These are phyloP conservation scores for Neoaliturus tenellus DNA, from an alignment of 2,888 invertebrate species.

Conservation along the genomic window DNA sequence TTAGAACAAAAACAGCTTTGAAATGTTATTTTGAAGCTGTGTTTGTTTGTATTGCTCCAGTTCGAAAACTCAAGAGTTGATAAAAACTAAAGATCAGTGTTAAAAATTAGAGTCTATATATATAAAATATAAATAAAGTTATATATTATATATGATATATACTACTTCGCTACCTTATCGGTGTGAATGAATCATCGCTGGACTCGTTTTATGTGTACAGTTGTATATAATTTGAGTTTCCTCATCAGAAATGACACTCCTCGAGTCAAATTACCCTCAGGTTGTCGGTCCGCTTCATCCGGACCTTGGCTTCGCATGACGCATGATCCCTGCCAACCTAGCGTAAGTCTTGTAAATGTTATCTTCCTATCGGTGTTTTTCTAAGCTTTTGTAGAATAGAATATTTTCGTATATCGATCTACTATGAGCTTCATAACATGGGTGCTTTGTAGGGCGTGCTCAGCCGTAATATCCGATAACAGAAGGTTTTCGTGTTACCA, in stretches of 20 bases:
- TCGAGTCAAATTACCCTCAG: constrained; percentile 42
- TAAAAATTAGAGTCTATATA: constrained; percentile 47
- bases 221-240: constrained; percentile 44
- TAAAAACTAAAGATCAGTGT: constrained; percentile 33
- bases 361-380: constrained; percentile 45
- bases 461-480: constrained; percentile 3
- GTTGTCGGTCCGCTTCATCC: background rate
- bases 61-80: constrained; percentile 18
- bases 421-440: constrained; percentile 41
- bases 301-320: constrained; percentile 20
- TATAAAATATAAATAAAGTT: constrained; percentile 41
- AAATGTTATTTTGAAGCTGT: background rate
- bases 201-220: constrained; percentile 31
- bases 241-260: background rate
- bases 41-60: background rate
- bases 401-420: constrained; percentile 29
- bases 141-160: constrained; percentile 48
- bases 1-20: background rate
- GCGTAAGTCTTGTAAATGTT: constrained; percentile 7
- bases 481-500: constrained; percentile 34
- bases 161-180: constrained; percentile 41
- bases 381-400: constrained; percentile 48
- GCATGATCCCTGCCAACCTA: constrained; percentile 46
- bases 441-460: constrained; percentile 30
- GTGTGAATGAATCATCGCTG: constrained; percentile 32